Evolutionary conservation across 2,113 vertebrate species (phyloP), one percentile per base, ranked within the genome.

Genomic region (Caranx melampygus): DNA sequence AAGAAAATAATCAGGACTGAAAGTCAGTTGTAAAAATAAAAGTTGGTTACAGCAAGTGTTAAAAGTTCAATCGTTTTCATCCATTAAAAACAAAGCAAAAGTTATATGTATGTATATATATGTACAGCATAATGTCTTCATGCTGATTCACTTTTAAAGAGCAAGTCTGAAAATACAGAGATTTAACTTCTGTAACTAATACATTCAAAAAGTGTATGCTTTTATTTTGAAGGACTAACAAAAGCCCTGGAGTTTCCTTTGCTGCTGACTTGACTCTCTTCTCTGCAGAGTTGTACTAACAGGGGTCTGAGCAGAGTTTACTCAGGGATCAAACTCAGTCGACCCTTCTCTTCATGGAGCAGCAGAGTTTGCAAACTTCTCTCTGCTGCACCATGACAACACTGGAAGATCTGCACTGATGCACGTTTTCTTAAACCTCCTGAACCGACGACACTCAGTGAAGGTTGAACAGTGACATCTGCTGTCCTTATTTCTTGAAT

Each of bases 181-280:
- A 47, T 4, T 16, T 16, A 5, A 15, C 14, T 3, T 15, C 0
- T 45, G 9, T 1, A 15, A 37, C 14, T 47, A 3, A 16, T 1
- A 33, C 52, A 20, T 58, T 26, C 10, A 58, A 35, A 33, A 3
- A 26, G 34, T 44, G 4, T 4, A 57, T 63, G 68, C 82, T 84
- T 82, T 89, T 86, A 89, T 72, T 88, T 82, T 84, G 83, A 82
- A 89, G 40, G 37, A 0, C 1, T 11, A 3, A 0, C 15, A 0
- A 33, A 20, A 15, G 16, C 9, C 14, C 55, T 52, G 40, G 3
- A 1, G 1, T 3, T 1, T 3, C 47, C 34, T 15, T 21, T 21
- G 0, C 18, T 20, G 3, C 15, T 55, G 45, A 55, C 52, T 61
- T 51, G 9, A 70, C 6, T 0, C n/a, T 4, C 35, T 0, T 55